A percentile compares a stretch with the other conserved stretches of the same genome.
Evolutionary conservation across 2,113 vertebrate species (phyloP).

Genomic region (Thinocorus orbignyianus): DNA sequence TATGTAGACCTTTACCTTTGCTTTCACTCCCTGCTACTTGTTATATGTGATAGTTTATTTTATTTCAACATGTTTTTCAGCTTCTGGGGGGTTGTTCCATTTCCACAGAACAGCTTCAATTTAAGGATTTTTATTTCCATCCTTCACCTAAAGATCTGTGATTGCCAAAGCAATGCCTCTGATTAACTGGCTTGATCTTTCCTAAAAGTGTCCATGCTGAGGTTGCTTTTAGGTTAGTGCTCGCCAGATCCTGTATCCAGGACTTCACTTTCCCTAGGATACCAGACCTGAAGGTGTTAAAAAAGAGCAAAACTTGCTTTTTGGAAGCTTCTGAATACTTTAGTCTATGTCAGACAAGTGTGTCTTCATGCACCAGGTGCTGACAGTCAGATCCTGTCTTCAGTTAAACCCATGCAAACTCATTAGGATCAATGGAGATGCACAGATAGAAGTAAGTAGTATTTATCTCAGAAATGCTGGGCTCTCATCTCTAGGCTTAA

Average conservation of each 20-base stretch:
- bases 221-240: not conserved
- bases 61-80: not conserved
- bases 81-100: not conserved
- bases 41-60: not conserved
- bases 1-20: not conserved
- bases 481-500: slow-evolving; percentile 12
- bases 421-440: not conserved
- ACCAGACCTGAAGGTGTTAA: not conserved
- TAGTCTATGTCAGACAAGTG: not conserved
- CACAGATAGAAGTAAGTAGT: not conserved
- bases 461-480: not conserved
- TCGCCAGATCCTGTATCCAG: not conserved
- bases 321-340: not conserved
- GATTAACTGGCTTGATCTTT: not conserved
- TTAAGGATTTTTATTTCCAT: not conserved
- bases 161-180: not conserved
- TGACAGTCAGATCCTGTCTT: not conserved
- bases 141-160: not conserved
- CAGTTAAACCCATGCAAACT: not conserved
- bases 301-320: not conserved
- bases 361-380: not conserved
- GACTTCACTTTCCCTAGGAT: not conserved
- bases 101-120: not conserved
- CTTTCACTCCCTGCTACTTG: not conserved
- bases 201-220: not conserved